These are phyloP conservation scores for Corythornis vintsioides DNA, from an alignment of 2,113 vertebrate species.

Conservation along the genomic window DNA sequence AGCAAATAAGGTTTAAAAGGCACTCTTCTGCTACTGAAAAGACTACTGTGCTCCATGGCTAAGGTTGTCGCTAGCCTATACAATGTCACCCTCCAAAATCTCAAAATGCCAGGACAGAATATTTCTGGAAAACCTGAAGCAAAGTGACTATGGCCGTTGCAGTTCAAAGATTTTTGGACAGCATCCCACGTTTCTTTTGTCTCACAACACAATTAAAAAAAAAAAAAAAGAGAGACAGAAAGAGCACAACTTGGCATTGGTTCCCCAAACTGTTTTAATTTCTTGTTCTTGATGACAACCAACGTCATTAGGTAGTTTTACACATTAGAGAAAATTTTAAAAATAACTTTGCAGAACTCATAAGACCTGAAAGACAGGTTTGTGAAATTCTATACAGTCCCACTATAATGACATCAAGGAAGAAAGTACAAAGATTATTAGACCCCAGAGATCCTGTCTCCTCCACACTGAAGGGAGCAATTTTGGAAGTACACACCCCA, in stretches of 20 bases:
- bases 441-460: background rate
- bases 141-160: background rate
- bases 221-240: background rate
- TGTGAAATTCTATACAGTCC: background rate
- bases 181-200: conserved; percentile 7
- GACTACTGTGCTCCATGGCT: background rate
- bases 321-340: background rate
- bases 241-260: background rate
- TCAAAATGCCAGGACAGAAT: background rate
- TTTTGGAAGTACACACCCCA: background rate
- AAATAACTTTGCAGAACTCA: background rate
- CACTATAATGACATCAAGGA: background rate
- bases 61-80: background rate
- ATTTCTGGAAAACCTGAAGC: background rate
- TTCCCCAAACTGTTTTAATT: background rate
- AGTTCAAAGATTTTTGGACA: conserved; percentile 12
- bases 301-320: background rate
- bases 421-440: background rate
- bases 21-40: background rate
- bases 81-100: background rate
- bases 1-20: background rate
- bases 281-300: background rate
- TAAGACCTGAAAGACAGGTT: background rate
- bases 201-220: background rate
- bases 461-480: background rate